Evolutionary conservation across 2,797 vertebrate species (phyloP).

Genomic region (Bradypodion ventrale): DNA sequence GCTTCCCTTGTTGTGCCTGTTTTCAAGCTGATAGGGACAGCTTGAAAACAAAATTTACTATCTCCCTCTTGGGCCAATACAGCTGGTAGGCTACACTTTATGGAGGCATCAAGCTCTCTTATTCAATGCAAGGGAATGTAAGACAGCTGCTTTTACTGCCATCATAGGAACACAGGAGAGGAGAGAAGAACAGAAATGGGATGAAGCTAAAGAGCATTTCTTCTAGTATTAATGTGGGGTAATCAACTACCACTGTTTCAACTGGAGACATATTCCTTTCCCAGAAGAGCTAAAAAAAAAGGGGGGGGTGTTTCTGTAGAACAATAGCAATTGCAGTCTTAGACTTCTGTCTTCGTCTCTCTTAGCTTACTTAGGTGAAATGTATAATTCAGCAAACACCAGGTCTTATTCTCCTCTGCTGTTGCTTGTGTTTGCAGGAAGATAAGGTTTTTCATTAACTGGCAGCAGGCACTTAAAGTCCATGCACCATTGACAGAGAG

Average conservation of each 20-base stretch:
- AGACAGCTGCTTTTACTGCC: not conserved
- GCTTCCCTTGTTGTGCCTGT: not conserved
- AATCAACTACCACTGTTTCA: not conserved
- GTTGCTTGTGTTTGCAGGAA: not conserved
- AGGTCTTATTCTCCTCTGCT: not conserved
- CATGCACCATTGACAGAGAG: not conserved
- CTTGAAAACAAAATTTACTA: not conserved
- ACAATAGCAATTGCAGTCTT: not conserved
- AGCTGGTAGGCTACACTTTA: not conserved
- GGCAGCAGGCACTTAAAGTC: not conserved
- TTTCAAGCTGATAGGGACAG: not conserved
- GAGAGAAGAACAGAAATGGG: not conserved
- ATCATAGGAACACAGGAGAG: not conserved
- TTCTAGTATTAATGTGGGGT: not conserved
- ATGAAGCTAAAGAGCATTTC: not conserved
- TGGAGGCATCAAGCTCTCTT: not conserved
- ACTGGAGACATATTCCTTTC: not conserved
- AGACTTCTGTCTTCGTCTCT: not conserved
- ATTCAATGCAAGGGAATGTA: not conserved
- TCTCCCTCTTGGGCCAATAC: not conserved
- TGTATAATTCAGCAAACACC: not conserved
- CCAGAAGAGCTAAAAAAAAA: not conserved
- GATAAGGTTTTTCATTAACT: not conserved
- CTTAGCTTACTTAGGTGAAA: not conserved
- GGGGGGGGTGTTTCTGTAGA: not conserved